Percentiles rank a stretch among this genome's conserved stretches.
phyloP scores from a whole-genome alignment of 35 echinoderm and acorn worm genomes.

The Lytechinus pictus region DNA sequence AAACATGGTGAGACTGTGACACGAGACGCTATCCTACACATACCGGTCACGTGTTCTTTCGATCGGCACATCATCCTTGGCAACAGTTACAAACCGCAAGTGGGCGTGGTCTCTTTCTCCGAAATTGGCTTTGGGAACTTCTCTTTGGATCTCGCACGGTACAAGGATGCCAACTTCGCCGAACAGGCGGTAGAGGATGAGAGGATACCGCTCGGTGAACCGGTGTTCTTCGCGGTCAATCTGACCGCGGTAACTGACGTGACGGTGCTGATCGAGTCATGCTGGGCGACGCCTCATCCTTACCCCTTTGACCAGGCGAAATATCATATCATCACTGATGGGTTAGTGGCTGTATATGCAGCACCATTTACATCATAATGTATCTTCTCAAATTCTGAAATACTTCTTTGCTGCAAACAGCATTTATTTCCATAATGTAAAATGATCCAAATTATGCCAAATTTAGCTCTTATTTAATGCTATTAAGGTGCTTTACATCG shows the following conservation, averaged over 20 bases:
- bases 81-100: neutral
- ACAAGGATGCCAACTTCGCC: neutral
- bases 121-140: constrained; percentile 22
- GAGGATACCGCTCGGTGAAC: neutral
- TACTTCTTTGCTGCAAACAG: too few species aligned
- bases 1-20: neutral
- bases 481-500: too few species aligned
- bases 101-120: constrained; percentile 23
- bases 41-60: constrained; percentile 18
- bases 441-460: too few species aligned
- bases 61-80: constrained; percentile 37
- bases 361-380: too few species aligned
- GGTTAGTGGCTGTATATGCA: neutral
- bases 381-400: too few species aligned
- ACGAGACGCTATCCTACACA: neutral
- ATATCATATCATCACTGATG: constrained; percentile 8
- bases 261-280: constrained; percentile 30
- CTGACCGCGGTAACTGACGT: constrained; percentile 28
- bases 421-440: too few species aligned
- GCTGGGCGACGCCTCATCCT: constrained; percentile 23
- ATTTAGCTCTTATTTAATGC: too few species aligned
- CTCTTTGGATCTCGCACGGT: neutral
- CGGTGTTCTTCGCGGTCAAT: constrained; percentile 38
- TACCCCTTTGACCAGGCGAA: constrained; percentile 6
- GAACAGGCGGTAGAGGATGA: neutral